phyloP scores from a whole-genome alignment of 1,140 invertebrate genomes.

The Acyrthosiphon pisum region DNA sequence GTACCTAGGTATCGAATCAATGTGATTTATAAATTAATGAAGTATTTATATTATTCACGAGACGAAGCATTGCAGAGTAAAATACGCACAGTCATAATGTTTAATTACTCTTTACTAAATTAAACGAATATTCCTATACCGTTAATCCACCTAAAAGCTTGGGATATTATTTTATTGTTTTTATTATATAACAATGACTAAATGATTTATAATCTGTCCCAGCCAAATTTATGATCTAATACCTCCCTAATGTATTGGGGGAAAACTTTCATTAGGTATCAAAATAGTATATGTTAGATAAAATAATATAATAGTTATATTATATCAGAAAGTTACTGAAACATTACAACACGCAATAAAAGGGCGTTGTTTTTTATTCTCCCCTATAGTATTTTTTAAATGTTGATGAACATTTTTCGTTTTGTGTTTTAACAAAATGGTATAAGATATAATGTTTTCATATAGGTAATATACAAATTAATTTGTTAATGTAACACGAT shows the following conservation, averaged over 20 bases:
- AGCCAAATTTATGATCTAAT: neutral
- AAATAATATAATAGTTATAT: neutral
- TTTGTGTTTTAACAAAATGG: neutral
- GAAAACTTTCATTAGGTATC: neutral
- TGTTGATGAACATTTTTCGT: neutral
- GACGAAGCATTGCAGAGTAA: neutral
- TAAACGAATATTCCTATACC: neutral
- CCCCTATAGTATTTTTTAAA: neutral
- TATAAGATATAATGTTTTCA: neutral
- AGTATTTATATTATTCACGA: neutral
- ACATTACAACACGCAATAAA: slow-evolving; percentile 7
- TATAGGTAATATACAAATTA: neutral
- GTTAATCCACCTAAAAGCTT: neutral
- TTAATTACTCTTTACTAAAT: neutral
- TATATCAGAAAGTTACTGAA: neutral
- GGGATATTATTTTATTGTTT: too few relatives aligned
- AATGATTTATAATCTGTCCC: neutral
- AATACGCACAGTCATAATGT: neutral
- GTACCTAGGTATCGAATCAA: neutral
- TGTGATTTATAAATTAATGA: neutral
- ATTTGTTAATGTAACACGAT: neutral
- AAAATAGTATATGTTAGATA: neutral
- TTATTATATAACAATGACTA: neutral
- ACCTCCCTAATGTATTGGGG: neutral
- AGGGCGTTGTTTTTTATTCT: slow-evolving; percentile 14